Conservation (phyloP, 2,888 invertebrate species). For the Sarcophaga subvicina region DNA sequence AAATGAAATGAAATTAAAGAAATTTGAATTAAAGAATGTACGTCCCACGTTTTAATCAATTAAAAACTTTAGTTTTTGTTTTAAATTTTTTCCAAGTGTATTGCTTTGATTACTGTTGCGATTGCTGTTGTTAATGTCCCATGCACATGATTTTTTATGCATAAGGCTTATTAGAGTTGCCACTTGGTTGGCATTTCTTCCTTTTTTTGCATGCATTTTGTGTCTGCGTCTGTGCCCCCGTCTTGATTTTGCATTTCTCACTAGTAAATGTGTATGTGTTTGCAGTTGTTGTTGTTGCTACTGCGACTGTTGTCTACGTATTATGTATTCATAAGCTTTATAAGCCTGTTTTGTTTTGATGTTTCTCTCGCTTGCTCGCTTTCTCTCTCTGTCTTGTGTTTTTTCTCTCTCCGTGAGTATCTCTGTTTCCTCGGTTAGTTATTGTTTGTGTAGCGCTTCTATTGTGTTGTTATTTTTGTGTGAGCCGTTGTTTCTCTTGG, state of each 20-base stretch:
- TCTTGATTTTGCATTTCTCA: slow-evolving; percentile 63
- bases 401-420: too few relatives aligned
- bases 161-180: slow-evolving; percentile 73
- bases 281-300: slow-evolving; percentile 29
- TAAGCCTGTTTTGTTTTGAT: slow-evolving; percentile 51
- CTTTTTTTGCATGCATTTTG: slow-evolving; percentile 9
- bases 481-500: too few relatives aligned
- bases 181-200: slow-evolving; percentile 74
- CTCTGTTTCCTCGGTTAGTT: not conserved
- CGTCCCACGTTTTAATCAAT: too few relatives aligned
- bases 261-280: not conserved
- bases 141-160: slow-evolving; percentile 61
- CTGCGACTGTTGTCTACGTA: slow-evolving; percentile 16
- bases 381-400: not conserved
- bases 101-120: slow-evolving; percentile 5
- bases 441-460: slow-evolving; percentile 1
- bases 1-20: too few relatives aligned
- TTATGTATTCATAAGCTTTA: slow-evolving; percentile 67
- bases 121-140: slow-evolving; percentile 5
- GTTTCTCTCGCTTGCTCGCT: not conserved
- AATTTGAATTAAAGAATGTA: too few relatives aligned
- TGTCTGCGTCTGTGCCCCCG: slow-evolving; percentile 23
- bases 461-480: not conserved
- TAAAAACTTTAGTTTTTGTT: not conserved
- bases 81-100: slow-evolving; percentile 4